phyloP scores from a whole-genome alignment of 2,113 vertebrate species.

The Nothocercus julius region DNA sequence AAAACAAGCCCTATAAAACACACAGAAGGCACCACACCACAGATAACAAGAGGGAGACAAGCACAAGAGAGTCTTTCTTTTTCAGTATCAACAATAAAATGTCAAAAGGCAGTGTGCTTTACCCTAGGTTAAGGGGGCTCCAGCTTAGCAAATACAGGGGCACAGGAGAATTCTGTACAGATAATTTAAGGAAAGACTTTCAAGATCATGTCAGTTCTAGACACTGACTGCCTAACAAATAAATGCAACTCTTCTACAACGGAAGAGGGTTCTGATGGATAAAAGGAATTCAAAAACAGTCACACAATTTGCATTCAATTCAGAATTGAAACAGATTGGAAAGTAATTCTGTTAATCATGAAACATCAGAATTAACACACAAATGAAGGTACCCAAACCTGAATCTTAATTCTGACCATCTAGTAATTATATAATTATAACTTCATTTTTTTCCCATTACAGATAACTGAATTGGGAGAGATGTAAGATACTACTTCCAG shows the following conservation, averaged over 20 bases:
- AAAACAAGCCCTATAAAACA: background rate
- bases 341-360: background rate
- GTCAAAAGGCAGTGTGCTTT: accelerated
- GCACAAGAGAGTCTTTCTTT: background rate
- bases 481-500: background rate
- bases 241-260: background rate
- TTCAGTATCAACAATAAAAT: background rate
- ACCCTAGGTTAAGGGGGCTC: background rate
- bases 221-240: background rate
- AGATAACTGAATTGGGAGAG: background rate
- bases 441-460: background rate
- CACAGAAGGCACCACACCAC: background rate
- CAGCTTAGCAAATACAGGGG: background rate
- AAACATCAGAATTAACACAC: background rate
- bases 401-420: background rate
- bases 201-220: background rate
- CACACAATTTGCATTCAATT: background rate
- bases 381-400: background rate
- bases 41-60: background rate
- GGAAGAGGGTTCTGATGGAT: background rate
- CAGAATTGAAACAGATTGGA: background rate
- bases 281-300: background rate
- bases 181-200: background rate
- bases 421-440: background rate
- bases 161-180: background rate